These are phyloP conservation scores for Cryptoleucopteryx plumbea DNA, from an alignment of 2,113 vertebrate species.

Conservation along the genomic window DNA sequence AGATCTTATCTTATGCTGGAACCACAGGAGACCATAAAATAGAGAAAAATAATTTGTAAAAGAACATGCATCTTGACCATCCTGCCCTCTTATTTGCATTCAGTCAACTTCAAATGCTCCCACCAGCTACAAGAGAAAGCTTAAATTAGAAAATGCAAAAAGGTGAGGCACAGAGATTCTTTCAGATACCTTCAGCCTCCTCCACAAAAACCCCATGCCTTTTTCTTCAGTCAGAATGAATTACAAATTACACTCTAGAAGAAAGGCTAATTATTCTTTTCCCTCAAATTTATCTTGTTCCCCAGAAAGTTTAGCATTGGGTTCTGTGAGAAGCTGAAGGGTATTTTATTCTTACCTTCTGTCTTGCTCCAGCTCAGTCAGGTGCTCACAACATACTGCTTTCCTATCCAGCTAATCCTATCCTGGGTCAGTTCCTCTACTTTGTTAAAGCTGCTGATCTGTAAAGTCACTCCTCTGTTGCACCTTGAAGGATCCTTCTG, in stretches of 20 bases:
- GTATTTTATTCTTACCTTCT: neutral
- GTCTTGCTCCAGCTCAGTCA: neutral
- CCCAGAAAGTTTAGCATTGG: neutral
- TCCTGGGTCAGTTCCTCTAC: constrained; percentile 8
- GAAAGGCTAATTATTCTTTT: neutral
- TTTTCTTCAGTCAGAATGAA: neutral
- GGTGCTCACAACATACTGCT: neutral
- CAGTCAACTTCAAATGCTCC: neutral
- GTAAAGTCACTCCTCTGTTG: neutral
- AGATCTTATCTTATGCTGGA: rapidly evolving
- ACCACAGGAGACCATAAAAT: neutral
- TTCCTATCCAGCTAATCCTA: neutral
- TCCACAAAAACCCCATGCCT: neutral
- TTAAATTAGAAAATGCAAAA: neutral
- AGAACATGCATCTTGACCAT: neutral
- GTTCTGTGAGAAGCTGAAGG: neutral
- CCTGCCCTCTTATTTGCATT: neutral
- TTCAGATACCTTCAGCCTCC: neutral
- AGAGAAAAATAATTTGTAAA: neutral
- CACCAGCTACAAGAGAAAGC: neutral
- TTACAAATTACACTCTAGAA: neutral
- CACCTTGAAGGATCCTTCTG: constrained; percentile 7
- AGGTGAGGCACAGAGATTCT: neutral
- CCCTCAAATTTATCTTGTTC: neutral
- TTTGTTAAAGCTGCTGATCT: constrained; percentile 29